A percentile compares a stretch with the other conserved stretches of the same genome.
Conservation (phyloP, 2,888 invertebrate species). For the Diarsia rubi region DNA sequence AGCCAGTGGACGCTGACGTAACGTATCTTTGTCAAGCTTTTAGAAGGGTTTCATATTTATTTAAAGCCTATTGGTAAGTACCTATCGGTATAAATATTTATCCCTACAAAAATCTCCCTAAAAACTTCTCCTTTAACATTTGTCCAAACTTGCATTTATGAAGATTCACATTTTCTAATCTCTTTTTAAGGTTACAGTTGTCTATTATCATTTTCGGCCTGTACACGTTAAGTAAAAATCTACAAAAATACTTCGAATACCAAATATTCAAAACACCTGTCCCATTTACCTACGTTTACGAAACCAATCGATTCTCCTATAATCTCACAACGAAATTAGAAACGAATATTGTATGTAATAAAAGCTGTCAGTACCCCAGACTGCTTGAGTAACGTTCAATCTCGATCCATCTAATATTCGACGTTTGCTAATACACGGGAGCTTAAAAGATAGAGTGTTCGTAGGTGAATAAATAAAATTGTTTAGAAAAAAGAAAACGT, state of each 20-base stretch:
- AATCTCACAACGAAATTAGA: slow-evolving; percentile 52
- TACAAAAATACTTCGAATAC: not conserved
- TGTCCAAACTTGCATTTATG: not conserved
- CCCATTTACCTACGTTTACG: not conserved
- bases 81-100: not conserved
- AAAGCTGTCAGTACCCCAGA: slow-evolving; percentile 51
- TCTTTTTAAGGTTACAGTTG: not conserved
- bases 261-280: slow-evolving; percentile 18
- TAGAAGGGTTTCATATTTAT: slow-evolving; percentile 4
- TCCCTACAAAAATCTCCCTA: not conserved
- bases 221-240: not conserved
- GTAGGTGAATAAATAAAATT: slow-evolving; percentile 27
- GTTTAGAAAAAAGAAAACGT: not conserved
- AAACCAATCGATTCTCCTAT: slow-evolving; percentile 27
- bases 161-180: not conserved
- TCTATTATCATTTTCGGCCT: not conserved
- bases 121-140: not conserved
- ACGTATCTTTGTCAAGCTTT: not conserved
- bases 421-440: slow-evolving; percentile 48
- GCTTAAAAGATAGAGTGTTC: slow-evolving; percentile 41
- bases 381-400: slow-evolving; percentile 60
- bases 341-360: slow-evolving; percentile 56
- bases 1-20: not conserved
- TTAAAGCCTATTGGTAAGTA: not conserved
- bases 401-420: slow-evolving; percentile 60